These are phyloP conservation scores for Palloptera scutellata DNA, from an alignment of 2,888 invertebrate genomes.

Conservation along the genomic window DNA sequence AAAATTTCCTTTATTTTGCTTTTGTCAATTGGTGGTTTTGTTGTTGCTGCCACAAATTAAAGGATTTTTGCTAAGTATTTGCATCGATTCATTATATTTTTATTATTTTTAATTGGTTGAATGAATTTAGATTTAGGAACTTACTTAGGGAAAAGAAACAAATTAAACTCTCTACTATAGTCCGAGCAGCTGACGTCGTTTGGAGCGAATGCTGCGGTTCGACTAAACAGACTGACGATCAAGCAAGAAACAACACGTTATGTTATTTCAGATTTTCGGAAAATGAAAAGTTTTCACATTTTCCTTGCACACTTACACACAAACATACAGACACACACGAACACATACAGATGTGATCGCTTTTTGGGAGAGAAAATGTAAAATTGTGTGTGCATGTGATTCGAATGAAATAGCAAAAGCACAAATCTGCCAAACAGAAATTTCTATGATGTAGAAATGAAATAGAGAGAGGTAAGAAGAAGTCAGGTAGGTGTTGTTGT, in stretches of 20 bases:
- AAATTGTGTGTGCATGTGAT: conserved; percentile 6
- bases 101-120: conserved; percentile 34
- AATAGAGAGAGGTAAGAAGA: too few relatives aligned
- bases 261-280: conserved; percentile 61
- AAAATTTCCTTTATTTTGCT: conserved; percentile 23
- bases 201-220: conserved; percentile 66
- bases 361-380: not conserved
- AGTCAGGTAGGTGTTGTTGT: too few relatives aligned
- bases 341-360: conserved; percentile 2
- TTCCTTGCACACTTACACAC: conserved; percentile 42
- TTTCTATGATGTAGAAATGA: too few relatives aligned
- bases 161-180: conserved; percentile 63
- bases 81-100: conserved; percentile 27
- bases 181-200: conserved; percentile 66
- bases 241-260: conserved; percentile 62
- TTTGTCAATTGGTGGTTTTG: not conserved
- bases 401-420: not conserved
- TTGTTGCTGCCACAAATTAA: too few relatives aligned
- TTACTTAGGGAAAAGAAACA: conserved; percentile 66
- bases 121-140: conserved; percentile 44
- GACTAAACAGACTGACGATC: conserved; percentile 66
- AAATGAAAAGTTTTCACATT: conserved; percentile 51
- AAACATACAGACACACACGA: conserved; percentile 10
- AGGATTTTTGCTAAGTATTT: not conserved
- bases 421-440: too few relatives aligned